phyloP scores from a whole-genome alignment of 2,888 invertebrate species.

The Ernsta delagoae region DNA sequence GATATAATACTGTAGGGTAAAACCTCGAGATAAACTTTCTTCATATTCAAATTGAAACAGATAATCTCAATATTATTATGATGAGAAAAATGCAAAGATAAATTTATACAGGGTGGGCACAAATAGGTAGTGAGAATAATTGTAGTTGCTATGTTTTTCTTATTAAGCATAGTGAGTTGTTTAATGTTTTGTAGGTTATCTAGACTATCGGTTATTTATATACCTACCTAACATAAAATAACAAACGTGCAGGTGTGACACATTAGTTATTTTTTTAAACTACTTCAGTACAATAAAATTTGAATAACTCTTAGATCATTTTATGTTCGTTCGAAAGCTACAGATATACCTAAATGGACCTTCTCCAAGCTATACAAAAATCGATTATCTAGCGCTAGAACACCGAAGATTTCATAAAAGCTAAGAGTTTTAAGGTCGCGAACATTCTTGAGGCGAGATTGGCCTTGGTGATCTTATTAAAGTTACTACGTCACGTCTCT shows the following conservation, averaged over 20 bases:
- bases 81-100: background rate
- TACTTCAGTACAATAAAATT: no score
- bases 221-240: no score
- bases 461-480: constrained; percentile 54
- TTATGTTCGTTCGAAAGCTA: background rate
- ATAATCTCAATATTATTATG: constrained; percentile 11
- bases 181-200: no score
- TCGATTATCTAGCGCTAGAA: constrained; percentile 71
- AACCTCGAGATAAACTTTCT: constrained; percentile 3
- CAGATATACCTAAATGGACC: background rate
- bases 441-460: constrained; percentile 57
- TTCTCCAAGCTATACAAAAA: background rate
- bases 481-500: constrained; percentile 57
- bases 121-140: no score
- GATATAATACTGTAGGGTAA: constrained; percentile 18
- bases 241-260: no score
- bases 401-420: constrained; percentile 62
- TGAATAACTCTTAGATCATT: no score
- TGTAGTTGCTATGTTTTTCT: no score
- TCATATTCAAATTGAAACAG: constrained; percentile 19
- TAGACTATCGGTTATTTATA: no score
- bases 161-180: no score
- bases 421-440: constrained; percentile 71
- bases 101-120: no score
- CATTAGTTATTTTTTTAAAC: no score